Percentiles rank a stretch among this genome's conserved stretches.
These are phyloP conservation scores for Engystomops pustulosus DNA, from an alignment of 2,113 vertebrate genomes.

Conservation along the genomic window DNA sequence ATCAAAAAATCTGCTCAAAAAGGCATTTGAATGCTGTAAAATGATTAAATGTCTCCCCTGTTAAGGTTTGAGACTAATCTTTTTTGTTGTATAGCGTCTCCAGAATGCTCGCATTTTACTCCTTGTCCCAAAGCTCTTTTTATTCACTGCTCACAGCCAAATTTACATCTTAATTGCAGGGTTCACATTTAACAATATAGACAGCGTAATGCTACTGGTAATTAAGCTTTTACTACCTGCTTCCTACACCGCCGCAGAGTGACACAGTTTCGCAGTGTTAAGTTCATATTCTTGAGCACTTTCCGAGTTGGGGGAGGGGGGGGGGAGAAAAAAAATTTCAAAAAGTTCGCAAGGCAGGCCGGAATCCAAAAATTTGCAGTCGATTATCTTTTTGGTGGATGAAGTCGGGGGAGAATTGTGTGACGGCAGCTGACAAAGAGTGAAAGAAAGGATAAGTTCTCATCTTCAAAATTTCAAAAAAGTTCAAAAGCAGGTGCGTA, in stretches of 20 bases:
- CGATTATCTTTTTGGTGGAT: too few relatives aligned
- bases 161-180: constrained; percentile 83
- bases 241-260: constrained; percentile 70
- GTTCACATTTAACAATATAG: constrained; percentile 80
- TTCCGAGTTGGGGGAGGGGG: background rate
- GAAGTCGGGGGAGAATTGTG: too few relatives aligned
- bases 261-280: constrained; percentile 63
- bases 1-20: constrained; percentile 64
- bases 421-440: too few relatives aligned
- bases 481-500: too few relatives aligned
- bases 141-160: constrained; percentile 74
- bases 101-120: constrained; percentile 67
- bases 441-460: too few relatives aligned
- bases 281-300: constrained; percentile 58
- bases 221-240: constrained; percentile 78
- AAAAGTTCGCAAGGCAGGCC: constrained; percentile 18
- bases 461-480: too few relatives aligned
- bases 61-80: constrained; percentile 62
- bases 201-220: constrained; percentile 76
- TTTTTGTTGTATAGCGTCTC: constrained; percentile 62
- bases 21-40: constrained; percentile 62
- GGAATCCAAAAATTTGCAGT: background rate
- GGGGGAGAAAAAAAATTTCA: background rate
- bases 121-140: constrained; percentile 71
- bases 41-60: constrained; percentile 64